These are phyloP conservation scores for Pterostichus niger DNA, from an alignment of 2,888 invertebrate species.

Conservation along the genomic window DNA sequence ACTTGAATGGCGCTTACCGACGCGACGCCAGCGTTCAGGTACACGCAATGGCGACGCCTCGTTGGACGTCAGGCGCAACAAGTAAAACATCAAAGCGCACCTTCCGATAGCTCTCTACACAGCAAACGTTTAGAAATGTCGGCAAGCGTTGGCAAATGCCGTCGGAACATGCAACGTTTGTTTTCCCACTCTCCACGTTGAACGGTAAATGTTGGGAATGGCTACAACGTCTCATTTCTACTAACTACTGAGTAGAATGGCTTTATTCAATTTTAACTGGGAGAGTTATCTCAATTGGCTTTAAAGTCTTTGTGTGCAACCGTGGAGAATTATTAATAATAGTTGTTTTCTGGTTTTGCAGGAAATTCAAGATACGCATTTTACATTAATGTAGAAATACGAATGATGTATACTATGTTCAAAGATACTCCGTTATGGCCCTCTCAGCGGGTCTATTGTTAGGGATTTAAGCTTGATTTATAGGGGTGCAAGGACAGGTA, in stretches of 20 bases:
- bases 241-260: not conserved
- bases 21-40: constrained; percentile 22
- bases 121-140: not conserved
- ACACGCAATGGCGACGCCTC: too few species aligned
- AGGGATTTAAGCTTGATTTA: too few species aligned
- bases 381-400: too few species aligned
- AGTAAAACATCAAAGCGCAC: constrained; percentile 38
- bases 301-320: not conserved
- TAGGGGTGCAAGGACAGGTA: too few species aligned
- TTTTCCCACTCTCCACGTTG: not conserved
- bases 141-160: not conserved
- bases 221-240: constrained; percentile 3
- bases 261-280: not conserved
- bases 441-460: too few species aligned
- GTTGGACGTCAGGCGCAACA: constrained; percentile 18
- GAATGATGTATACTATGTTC: too few species aligned
- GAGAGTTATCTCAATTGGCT: constrained; percentile 20
- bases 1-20: constrained; percentile 2
- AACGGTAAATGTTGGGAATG: not conserved
- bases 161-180: constrained; percentile 14
- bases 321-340: not conserved
- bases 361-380: too few species aligned
- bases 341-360: not conserved
- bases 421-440: too few species aligned
- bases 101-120: constrained; percentile 20